A percentile compares a stretch with the other conserved stretches of the same genome.
These are phyloP conservation scores for Rallus limicola DNA, from an alignment of 2,113 vertebrate species.

Conservation along the genomic window DNA sequence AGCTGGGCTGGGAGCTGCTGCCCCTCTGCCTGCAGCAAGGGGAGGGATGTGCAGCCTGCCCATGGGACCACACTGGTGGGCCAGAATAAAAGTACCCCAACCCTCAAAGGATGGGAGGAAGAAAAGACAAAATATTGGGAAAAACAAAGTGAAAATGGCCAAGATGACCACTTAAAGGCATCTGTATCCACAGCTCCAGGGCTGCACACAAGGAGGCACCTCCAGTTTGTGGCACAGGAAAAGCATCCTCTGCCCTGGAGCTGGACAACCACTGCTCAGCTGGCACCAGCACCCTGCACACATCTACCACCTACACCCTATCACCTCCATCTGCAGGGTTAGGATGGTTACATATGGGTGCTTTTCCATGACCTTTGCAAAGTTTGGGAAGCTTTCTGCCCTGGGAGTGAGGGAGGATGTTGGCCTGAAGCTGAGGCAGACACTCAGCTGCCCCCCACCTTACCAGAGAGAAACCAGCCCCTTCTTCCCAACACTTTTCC, in stretches of 20 bases:
- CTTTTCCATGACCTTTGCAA: not conserved
- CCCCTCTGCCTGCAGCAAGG: not conserved
- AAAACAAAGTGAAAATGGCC: not conserved
- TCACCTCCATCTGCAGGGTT: not conserved
- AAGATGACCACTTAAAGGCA: not conserved
- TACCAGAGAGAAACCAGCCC: not conserved
- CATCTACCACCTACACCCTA: too few relatives aligned
- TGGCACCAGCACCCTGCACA: accelerated
- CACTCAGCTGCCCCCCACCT: not conserved
- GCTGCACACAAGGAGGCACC: not conserved
- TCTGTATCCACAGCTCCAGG: not conserved
- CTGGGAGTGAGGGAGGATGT: not conserved
- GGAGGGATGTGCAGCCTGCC: not conserved
- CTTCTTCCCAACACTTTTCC: not conserved
- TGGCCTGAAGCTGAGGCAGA: not conserved
- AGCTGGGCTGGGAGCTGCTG: not conserved
- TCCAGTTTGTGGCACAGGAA: not conserved
- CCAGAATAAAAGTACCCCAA: not conserved
- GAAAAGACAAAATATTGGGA: not conserved
- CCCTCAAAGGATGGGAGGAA: too few relatives aligned
- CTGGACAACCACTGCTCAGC: not conserved
- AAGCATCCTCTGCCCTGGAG: not conserved
- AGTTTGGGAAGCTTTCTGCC: not conserved
- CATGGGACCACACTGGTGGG: not conserved
- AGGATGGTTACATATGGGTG: not conserved